Conservation (phyloP, 2,888 invertebrate genomes). For the Cheilosia variabilis region DNA sequence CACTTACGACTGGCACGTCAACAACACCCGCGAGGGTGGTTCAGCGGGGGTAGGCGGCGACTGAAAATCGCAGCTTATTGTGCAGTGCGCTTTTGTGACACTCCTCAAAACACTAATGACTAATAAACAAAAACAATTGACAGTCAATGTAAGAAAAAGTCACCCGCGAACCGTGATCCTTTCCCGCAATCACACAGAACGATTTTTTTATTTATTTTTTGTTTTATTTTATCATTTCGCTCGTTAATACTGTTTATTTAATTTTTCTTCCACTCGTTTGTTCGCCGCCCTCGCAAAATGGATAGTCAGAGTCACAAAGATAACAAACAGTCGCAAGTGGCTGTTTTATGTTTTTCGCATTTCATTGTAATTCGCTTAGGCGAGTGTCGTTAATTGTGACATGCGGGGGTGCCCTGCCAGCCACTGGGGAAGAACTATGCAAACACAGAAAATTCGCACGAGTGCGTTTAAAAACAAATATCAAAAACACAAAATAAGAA, state of each 20-base stretch:
- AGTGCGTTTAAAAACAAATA: conserved; percentile 11
- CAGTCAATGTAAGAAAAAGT: not conserved
- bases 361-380: not conserved
- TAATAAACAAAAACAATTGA: not conserved
- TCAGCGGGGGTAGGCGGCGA: not conserved
- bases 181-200: no score
- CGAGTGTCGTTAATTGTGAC: not conserved
- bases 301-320: no score
- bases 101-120: not conserved
- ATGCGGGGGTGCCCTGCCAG: conserved; percentile 4
- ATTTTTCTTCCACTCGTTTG: no score
- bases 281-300: no score
- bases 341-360: not conserved
- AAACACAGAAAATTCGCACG: conserved; percentile 15
- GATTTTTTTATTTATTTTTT: no score
- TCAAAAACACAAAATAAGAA: not conserved
- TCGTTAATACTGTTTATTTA: not conserved
- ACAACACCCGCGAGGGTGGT: conserved; percentile 33
- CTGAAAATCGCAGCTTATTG: not conserved
- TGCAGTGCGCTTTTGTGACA: not conserved
- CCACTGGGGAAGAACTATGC: conserved; percentile 12
- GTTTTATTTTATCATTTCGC: no score
- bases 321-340: not conserved
- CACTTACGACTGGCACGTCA: conserved; percentile 3
- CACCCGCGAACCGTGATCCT: no score